Evolutionary conservation across 2,888 invertebrate species (phyloP), one percentile per base, ranked within the genome.

Genomic region (Steinernema scapterisci): DNA sequence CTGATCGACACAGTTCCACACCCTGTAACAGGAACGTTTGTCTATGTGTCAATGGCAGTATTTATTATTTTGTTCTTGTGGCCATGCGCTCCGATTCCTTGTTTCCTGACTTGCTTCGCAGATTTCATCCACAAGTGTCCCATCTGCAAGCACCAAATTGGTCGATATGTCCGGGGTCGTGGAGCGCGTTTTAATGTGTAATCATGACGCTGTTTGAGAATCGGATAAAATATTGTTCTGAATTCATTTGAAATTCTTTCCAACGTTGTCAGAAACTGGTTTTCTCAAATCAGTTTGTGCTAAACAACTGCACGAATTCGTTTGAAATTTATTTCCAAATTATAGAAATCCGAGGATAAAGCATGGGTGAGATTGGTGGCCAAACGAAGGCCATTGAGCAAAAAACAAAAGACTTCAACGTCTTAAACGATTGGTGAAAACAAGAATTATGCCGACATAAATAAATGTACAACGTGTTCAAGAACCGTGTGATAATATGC

Each of bases 101-200:
- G 80, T 72, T 84, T 80, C 56, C 77, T 86, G 54, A 78, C 81
- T 25, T 79, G 78, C 19, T 86, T 85, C 73, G 77, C 82, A 52
- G 86, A 86, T 73, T 83, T 81, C 56, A 76, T 81, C 16, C 86
- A 86, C 72, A 75, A 79, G 73, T 86, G 86, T 75, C 85, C 86
- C 5, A 72, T 79, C 38, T 86, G 86, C 71, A 75, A 78, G 1
- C 86, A 86, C 74, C 75, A 43, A 70, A 81, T 84, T 19, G 86
- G 85, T 23, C 74, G 81, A 7, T 84, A 80, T 63, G 77, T 84
- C 21, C 77, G 83, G 19, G 80, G 79, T 0, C 45, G 81, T 45
- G 74, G 73, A 13, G 73, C 83, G 0, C 54, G 73, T 11, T 85
- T 85, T 76, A 84, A 82, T 78, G 85, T 85, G 25, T 85, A 73